These are phyloP conservation scores for Salpingus planirostris DNA, from an alignment of 2,888 invertebrate genomes.

Conservation along the genomic window DNA sequence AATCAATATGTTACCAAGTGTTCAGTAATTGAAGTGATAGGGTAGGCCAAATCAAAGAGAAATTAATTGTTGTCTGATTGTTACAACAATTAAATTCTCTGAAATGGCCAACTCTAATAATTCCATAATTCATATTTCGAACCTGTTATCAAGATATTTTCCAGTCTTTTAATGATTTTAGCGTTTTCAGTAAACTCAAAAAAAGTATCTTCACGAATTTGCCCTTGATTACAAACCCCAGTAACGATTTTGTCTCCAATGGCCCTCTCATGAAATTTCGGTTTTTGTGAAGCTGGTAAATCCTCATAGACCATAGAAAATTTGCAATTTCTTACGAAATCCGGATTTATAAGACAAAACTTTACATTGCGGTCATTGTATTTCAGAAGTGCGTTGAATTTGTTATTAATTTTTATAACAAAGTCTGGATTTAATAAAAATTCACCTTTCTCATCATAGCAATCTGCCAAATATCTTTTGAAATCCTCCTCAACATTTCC, in stretches of 20 bases:
- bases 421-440: background rate
- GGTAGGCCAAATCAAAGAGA: too few species aligned
- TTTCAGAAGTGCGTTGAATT: background rate
- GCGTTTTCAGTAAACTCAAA: conserved; percentile 33
- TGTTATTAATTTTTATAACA: background rate
- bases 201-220: too few species aligned
- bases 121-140: conserved; percentile 6
- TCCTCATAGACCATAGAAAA: conserved; percentile 27
- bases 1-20: conserved; percentile 25
- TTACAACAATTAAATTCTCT: too few species aligned
- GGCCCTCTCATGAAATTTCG: too few species aligned
- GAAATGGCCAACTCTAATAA: too few species aligned
- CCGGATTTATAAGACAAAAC: conserved; percentile 45
- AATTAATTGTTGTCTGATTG: too few species aligned
- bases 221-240: too few species aligned
- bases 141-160: conserved; percentile 45
- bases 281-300: conserved; percentile 7
- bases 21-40: background rate
- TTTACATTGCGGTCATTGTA: conserved; percentile 21
- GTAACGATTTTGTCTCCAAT: too few species aligned
- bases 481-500: conserved; percentile 35
- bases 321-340: conserved; percentile 46
- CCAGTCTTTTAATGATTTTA: conserved; percentile 26
- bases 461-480: conserved; percentile 46
- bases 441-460: too few species aligned